Evolutionary conservation across 2,797 vertebrate species (phyloP), one percentile per base, ranked within the genome.

Genomic region (Gymnothorax javanicus): DNA sequence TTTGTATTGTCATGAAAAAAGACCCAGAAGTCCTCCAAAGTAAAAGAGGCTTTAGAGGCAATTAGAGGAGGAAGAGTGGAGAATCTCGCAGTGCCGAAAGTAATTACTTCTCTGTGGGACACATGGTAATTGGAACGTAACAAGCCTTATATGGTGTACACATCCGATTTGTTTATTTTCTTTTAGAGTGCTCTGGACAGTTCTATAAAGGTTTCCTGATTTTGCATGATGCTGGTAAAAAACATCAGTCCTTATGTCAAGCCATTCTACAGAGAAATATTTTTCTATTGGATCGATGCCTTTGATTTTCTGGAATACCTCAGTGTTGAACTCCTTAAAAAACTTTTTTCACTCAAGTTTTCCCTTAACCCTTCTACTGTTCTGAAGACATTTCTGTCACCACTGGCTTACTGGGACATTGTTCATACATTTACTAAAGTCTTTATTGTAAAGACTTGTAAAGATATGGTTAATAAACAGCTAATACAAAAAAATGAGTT

Each of bases 1-100:
- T 84, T 60, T 52, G 17, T n/a, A 27, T 73, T 7, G 56, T 85
- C 54, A 12, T 13, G 67, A 7, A 67, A 69, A 71, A 27, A 83
- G 15, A 8, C 17, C 27, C 58, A 13, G 7, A 56, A 25, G 50
- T 73, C 83, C 69, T 43, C 62, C 83, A 33, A 62, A 84, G 83
- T 25, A 11, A 4, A 27, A 50, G 62, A 67, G 82, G 52, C 58
- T 84, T 84, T 84, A 62, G 27, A 69, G 62, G 52, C 62, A 69
- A 84, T 84, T 84, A 84, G 56, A 69, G 77, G 62, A 84, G 59
- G 50, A 71, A 85, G 64, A 85, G 43, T 73, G 69, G 59, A 85
- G 71, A 52, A 57, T 62, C 83, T 62, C 60, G 11, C 67, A 57
- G 23, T 73, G 64, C 64, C 64, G 52, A 73, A 57, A 85, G 84